phyloP scores from a whole-genome alignment of 2,113 vertebrate species.

The Myrmecobius fasciatus region DNA sequence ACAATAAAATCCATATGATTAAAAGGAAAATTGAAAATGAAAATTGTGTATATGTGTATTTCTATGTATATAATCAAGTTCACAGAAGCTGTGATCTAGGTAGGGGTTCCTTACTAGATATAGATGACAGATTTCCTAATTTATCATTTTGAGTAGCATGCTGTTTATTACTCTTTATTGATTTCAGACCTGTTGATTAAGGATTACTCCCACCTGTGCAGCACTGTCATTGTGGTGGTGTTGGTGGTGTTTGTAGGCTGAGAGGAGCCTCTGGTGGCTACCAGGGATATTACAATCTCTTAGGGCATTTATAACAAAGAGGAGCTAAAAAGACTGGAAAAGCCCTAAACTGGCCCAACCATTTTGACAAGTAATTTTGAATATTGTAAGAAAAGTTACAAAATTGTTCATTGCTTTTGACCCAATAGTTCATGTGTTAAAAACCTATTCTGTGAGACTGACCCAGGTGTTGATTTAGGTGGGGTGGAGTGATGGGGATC shows the following conservation, averaged over 20 bases:
- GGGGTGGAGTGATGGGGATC: background rate
- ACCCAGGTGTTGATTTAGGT: background rate
- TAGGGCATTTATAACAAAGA: background rate
- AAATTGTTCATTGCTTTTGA: background rate
- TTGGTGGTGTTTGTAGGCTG: background rate
- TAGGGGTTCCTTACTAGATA: background rate
- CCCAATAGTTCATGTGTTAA: background rate
- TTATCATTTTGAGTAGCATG: background rate
- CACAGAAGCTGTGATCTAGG: background rate
- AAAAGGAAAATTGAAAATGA: background rate
- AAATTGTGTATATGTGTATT: background rate
- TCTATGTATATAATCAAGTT: background rate
- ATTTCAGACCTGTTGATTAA: background rate
- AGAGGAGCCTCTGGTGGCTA: background rate
- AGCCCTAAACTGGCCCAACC: background rate
- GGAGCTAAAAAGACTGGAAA: background rate
- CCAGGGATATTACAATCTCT: background rate
- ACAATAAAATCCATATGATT: background rate
- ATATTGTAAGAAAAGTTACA: background rate
- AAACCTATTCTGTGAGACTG: background rate
- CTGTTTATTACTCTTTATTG: background rate
- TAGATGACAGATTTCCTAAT: background rate
- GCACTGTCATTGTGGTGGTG: background rate
- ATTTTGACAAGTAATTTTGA: background rate
- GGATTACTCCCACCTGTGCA: background rate